phyloP scores from a whole-genome alignment of 2,888 invertebrate species.

The Acanthopleura granulata region DNA sequence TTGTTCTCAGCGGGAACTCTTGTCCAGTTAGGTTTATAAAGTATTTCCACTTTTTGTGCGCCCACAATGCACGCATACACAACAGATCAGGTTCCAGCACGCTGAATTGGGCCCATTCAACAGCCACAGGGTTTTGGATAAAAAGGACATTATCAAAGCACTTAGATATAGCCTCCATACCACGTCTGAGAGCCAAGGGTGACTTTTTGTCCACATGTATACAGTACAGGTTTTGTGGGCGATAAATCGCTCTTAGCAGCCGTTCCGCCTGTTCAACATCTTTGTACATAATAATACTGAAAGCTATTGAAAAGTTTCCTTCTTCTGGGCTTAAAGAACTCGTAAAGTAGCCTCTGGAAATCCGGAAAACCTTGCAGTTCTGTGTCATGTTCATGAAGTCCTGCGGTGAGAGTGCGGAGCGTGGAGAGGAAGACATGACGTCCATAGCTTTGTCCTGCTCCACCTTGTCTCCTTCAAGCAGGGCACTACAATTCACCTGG shows the following conservation, averaged over 20 bases:
- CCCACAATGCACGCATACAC: slow-evolving; percentile 54
- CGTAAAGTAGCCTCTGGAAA: slow-evolving; percentile 37
- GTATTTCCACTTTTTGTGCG: slow-evolving; percentile 57
- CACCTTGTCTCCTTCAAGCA: neutral
- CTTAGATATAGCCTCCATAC: slow-evolving; percentile 36
- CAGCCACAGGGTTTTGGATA: slow-evolving; percentile 39
- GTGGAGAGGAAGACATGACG: neutral
- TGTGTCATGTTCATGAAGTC: slow-evolving; percentile 14
- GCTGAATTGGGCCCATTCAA: slow-evolving; percentile 55
- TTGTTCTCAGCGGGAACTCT: slow-evolving; percentile 63
- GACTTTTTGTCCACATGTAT: slow-evolving; percentile 54
- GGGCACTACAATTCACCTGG: neutral
- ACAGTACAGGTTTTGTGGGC: slow-evolving; percentile 58
- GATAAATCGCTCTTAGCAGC: slow-evolving; percentile 49
- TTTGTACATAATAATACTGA: slow-evolving; percentile 54
- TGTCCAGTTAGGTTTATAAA: slow-evolving; percentile 64
- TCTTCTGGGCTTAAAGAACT: slow-evolving; percentile 47
- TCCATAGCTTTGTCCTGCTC: neutral
- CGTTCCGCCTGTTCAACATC: slow-evolving; percentile 54
- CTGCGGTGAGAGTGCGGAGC: neutral
- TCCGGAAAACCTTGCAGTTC: slow-evolving; percentile 38
- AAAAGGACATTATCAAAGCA: slow-evolving; percentile 64
- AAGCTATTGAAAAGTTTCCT: slow-evolving; percentile 57
- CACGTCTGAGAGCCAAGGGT: slow-evolving; percentile 33
- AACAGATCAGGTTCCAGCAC: slow-evolving; percentile 60